phyloP scores from a whole-genome alignment of 2,888 invertebrate species.

The Trichogramma evanescens region DNA sequence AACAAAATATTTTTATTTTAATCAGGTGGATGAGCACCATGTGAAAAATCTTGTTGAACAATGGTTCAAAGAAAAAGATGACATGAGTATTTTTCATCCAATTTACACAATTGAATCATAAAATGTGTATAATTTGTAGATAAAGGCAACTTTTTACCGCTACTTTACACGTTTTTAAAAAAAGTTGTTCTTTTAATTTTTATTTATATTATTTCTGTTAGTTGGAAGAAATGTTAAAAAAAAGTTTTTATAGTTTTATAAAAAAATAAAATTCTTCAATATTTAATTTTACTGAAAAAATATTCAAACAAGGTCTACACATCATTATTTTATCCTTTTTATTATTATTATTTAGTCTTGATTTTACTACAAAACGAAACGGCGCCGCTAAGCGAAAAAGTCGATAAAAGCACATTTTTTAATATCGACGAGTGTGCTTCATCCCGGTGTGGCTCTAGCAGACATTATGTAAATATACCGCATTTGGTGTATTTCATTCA shows the following conservation, averaged over 20 bases:
- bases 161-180: not conserved
- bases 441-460: too few species aligned
- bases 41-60: conserved; percentile 26
- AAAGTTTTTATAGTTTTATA: not conserved
- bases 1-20: conserved; percentile 4
- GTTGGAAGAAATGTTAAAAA: not conserved
- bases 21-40: conserved; percentile 26
- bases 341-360: too few species aligned
- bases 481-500: too few species aligned
- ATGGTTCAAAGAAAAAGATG: conserved; percentile 30
- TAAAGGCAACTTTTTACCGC: not conserved
- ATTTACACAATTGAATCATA: conserved; percentile 23
- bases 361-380: too few species aligned
- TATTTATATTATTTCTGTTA: not conserved
- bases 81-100: conserved; percentile 30
- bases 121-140: conserved; percentile 27
- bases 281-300: not conserved
- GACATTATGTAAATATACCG: too few species aligned
- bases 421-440: too few species aligned
- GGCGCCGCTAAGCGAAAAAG: too few species aligned
- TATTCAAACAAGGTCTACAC: not conserved
- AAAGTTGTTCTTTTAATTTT: not conserved
- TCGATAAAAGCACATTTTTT: too few species aligned
- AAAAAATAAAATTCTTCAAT: not conserved
- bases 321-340: too few species aligned